A percentile compares a stretch with the other conserved stretches of the same genome.
Conservation (phyloP, 2,888 invertebrate species). For the Notocelia uddmanniana region DNA sequence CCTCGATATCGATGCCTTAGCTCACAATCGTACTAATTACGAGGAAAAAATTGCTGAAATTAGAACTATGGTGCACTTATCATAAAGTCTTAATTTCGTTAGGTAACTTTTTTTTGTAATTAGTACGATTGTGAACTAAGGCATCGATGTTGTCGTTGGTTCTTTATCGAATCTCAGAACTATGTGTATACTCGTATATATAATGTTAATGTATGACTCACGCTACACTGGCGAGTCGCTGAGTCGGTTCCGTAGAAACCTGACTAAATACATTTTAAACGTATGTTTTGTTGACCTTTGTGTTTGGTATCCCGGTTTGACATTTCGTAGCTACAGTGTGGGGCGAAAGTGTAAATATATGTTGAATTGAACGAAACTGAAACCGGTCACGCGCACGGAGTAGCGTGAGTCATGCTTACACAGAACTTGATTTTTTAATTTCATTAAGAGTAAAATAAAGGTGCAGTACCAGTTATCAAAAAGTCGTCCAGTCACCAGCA, state of each 20-base stretch:
- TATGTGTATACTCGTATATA: neutral
- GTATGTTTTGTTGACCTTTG: neutral
- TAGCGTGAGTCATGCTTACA: conserved; percentile 7
- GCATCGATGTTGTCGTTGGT: conserved; percentile 15
- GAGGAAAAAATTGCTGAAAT: too few relatives aligned
- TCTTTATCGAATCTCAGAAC: neutral
- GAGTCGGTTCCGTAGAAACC: neutral
- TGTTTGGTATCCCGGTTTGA: neutral
- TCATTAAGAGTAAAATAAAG: conserved; percentile 17
- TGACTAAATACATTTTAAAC: neutral
- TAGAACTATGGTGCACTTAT: too few relatives aligned
- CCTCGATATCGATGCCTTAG: too few relatives aligned
- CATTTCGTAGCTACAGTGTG: neutral
- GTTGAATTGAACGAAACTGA: neutral
- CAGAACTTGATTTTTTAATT: conserved; percentile 25
- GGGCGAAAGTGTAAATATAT: neutral
- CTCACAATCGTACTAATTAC: too few relatives aligned
- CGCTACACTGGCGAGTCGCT: neutral
- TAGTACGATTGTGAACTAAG: too few relatives aligned
- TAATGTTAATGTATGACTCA: conserved; percentile 1
- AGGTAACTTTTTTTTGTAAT: too few relatives aligned
- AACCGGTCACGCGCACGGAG: neutral
- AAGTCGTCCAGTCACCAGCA: too few relatives aligned
- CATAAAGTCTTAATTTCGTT: too few relatives aligned
- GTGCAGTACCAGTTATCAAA: conserved; percentile 14